Evolutionary conservation across 1,140 invertebrate species (phyloP), one percentile per base, ranked within the genome.

Genomic region (Drosophila ercepeae): DNA sequence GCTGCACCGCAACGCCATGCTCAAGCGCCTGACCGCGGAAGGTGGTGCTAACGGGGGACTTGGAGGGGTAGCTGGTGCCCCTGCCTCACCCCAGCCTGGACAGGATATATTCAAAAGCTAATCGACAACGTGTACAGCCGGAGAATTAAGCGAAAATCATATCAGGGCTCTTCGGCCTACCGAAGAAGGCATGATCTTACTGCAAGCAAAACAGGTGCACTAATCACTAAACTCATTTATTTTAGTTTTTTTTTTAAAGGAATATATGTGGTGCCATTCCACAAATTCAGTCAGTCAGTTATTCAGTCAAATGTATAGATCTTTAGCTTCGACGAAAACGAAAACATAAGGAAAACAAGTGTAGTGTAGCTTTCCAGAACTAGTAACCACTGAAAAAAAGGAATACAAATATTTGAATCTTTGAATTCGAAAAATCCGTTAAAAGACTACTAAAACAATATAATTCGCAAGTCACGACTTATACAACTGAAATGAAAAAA

Each of bases 31-130:
- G 29, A 91, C 91, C 46, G 81, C 53, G 1, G 78, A 84, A 1
- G 54, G 49, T 25, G 36, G 46, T n/a, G 55, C 54, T 7, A 39
- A 21, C 6, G 57, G 63, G 0, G 27, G 45, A 6, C 19, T 54
- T 0, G 57, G 21, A 8, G 68, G 64, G 0, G 42, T 51, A 0
- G 57, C 52, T 1, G 61, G 68, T 9, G 48, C 57, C 6, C 44
- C 77, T 6, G 41, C 77, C 18, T 86, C 81, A 3, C 82, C 82
- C 5, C 82, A 78, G 55, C 83, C 77, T 8, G 60, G 74, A 5
- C 82, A 91, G 61, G 90, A 91, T 29, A 90, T 91, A 27, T 91
- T 91, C 53, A 91, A 91, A 63, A 91, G 90, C 90, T 91, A 91
- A 90, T 89, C 72, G 77, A 69, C 60, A 51, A 53, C 59, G 72